Evolutionary conservation across 2,113 vertebrate genomes (phyloP), one percentile per base, ranked within the genome.

Genomic region (Anser brachyrhynchus): DNA sequence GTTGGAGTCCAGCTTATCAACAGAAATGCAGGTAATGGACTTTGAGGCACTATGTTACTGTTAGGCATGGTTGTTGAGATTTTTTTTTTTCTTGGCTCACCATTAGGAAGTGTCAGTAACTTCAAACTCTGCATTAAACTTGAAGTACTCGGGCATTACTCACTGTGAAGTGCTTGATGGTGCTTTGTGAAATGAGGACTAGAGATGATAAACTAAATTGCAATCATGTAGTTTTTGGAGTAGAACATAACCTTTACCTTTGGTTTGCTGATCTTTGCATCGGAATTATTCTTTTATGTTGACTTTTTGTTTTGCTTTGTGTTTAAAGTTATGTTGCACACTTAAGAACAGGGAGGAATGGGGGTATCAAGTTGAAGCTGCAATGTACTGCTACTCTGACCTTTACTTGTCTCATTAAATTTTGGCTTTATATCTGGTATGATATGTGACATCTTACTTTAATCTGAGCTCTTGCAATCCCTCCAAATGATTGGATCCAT

Each of bases 341-440:
- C 43, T 81, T 69, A 75, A 49, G 73, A 86, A 67, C 43, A 84
- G 77, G 41, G 65, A 57, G 41, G 51, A 59, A 29, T 51, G 35
- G 25, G 62, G 41, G 9, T 88, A 95, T 89, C 88, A 71, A 72
- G 46, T 15, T 66, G 80, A 58, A 92, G 76, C 84, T 94, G n/a
- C 31, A 70, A 15, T 51, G 66, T 94, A 81, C 89, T 94, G 70
- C 87, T 67, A 44, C 51, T 93, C 89, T 96, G 93, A 96, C 95
- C 93, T 96, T 96, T 93, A 94, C 90, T 95, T 95, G 95, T 96
- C 93, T 97, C 93, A 96, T 96, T 96, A 96, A 79, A 92, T 92
- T 93, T 92, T 96, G 90, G 89, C 91, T 94, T 96, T 84, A 39
- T 94, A 87, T 79, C 80, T 92, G 79, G 87, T 89, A 95, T 58